Base-by-base conservation (phyloP, 92 coral and sea anemone species). In the Virgularia gustaviana region DNA sequence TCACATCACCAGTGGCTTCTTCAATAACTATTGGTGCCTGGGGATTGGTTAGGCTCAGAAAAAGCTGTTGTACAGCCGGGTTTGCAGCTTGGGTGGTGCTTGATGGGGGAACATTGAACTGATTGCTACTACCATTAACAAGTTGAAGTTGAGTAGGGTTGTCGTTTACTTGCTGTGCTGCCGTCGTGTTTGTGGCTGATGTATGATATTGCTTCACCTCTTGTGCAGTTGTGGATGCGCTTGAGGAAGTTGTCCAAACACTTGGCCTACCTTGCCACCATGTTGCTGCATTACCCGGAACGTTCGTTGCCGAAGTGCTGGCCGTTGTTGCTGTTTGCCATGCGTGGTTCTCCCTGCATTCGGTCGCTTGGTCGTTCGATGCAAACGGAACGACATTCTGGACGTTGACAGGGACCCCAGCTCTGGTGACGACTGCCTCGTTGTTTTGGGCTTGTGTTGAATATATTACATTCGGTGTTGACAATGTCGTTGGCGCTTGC, bases 201-300 rank as follows among this genome's bases (percentile, higher is more conserved):
- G 76, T 44, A 59, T 54, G 76, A 96, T 96, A 94, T 81, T 94
- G 90, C 36, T 78, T 79, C 22, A 89, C 79, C 28, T 57, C 41
- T 72, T 94, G 96, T 25, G 76, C 25, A 57, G 81, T 84, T 8
- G 74, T 23, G 45, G 82, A 90, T 83, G 89, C 96, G 4, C 88
- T 90, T 36, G 86, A 74, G 36, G 88, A 56, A 60, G 84, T 72
- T 6, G 83, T 63, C 99, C 99, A 94, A 7, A 15, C 79, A 3
- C 81, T 62, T 29, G 87, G 75, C 62, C 88, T 82, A 22, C 81
- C 84, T 38, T 87, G 94, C 99, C 99, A 94, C 96, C 96, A 89
- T 45, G 60, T 89, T n/a, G 70, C 44, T 0, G 66, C 68, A 44
- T 55, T 62, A 16, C 81, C 51, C 2, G 61, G 80, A 60, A 62